Evolutionary conservation across 2,113 vertebrate genomes (phyloP), one percentile per base, ranked within the genome.

Genomic region (Lycaon pictus): DNA sequence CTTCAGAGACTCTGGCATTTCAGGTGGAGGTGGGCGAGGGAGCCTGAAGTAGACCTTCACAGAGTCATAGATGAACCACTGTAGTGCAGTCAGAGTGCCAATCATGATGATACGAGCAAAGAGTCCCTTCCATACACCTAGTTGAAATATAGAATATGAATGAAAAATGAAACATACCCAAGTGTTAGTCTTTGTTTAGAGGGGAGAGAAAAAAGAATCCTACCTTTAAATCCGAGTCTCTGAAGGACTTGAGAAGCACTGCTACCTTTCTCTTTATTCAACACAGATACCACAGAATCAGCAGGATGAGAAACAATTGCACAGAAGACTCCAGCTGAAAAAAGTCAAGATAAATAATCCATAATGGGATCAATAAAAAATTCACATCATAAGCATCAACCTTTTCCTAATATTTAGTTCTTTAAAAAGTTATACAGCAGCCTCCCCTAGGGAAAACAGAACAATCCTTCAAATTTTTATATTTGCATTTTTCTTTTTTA

Each of bases 51-150:
- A 99, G 80, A 99, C 99, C 99, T 99, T 99, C 95, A 99, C 99
- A 0, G 99, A 99, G 98, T 99, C 99, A 5, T 99, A 99, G 99
- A 99, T 99, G 99, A 99, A 99, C 99, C 99, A 99, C 99, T 99
- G 99, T 94, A 99, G 99, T 79, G 99, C 99, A 32, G 99, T 99
- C 98, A 99, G 98, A 11, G 99, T 99, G 98, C 99, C 99, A n/a
- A 99, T 99, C 99, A 99, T 99, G 98, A 99, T 99, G 98, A 99
- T 99, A 99, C 99, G 99, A 83, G 99, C 99, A 11, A 99, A 98
- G 3, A 99, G 99, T 81, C 99, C 99, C 98, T 99, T 99, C 99
- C 99, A 99, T 55, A 99, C 99, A 95, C 99, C 99, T 99, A 97
- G 1, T 90, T 74, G 95, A 96, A 29, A 98, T 27, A 98, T 12